Base-by-base conservation (phyloP, 1,140 invertebrate species). In the Euborellia annulipes region DNA sequence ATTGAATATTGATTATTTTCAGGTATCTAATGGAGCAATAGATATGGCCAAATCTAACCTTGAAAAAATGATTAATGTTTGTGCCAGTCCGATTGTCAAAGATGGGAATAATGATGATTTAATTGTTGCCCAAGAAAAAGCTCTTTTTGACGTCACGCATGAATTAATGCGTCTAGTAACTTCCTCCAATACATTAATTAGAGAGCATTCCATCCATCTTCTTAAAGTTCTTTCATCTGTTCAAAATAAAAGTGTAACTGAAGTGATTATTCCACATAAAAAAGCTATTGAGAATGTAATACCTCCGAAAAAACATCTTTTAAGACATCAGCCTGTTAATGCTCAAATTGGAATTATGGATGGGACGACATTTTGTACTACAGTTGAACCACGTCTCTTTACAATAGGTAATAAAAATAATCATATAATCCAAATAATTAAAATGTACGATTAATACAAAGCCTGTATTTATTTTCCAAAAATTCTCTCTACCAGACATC, bases 311-410 rank as follows among this genome's bases (percentile, higher is more conserved):
- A 94, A 96, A 59, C 89, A 95, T 67, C 65, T 93, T 11, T 68
- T 96, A 0, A 70, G 87, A 34, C 91, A 95, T 65, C 91, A 96
- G 55, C 89, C 91, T 0, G 85, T 87, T 0, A 91, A 92, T 59
- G 86, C 88, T 9, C 92, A 96, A 64, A 93, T 97, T 62, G 93
- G 92, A 16, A 62, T 97, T 1, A 91, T 97, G 85, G 91, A 96
- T 60, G 92, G 92, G 1, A 95, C 93, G 46, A 94, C 89, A 9
- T 96, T 96, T 58, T 97, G 92, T 57, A 92, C 88, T 0, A 91
- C 87, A 3, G 62, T 96, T 3, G 79, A 80, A 49, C 93, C 92
- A 0, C 69, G 87, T 45, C 67, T 97, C 0, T 95, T 96, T 64
- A 91, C 86, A 7, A 84, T 95, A 41, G 79, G 75, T 78, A 64